Base-by-base conservation (phyloP, 2,888 invertebrate genomes). In the Mechanitis messenoides region DNA sequence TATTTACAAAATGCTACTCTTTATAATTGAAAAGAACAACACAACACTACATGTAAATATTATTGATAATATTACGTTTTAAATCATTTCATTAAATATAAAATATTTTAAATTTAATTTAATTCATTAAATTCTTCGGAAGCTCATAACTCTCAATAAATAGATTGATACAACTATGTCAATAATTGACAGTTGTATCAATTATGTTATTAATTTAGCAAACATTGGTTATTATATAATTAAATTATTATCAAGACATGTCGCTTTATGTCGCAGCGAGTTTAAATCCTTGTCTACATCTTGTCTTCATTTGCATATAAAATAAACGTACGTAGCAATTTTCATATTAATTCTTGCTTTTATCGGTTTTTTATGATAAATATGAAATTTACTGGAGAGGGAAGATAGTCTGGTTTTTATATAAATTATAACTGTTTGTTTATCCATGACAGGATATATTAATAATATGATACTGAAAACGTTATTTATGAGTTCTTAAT, bases 271-370 rank as follows among this genome's bases (percentile, higher is more conserved):
- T 63, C 60, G 56, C 53, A 63, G 42, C 63, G 45, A 58, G 63
- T 58, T 35, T 63, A 58, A 55, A n/a, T 12, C 47, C 58, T 46
- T 64, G 63, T 64, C 60, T 60, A 58, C 63, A 61, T 55, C 55
- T 33, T 45, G 63, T 58, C 58, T 38, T 53, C 56, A 64, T 64
- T 64, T 64, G 60, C 63, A 64, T 64, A 38, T 33, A 31, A 42
- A 61, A 61, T 64, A 56, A 45, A 55, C 60, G 28, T 61, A 60
- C 56, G 46, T 31, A 59, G 58, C 60, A 64, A 64, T 64, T 64
- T 64, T 61, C 63, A 61, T 61, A 61, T 64, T 60, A 64, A 33
- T 45, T 20, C 46, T 47, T 31, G 31, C 35, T 47, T 47, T 20
- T n/a, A 45, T 50, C 38, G 53, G 5, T 12, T 4, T 42, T 58